Evolutionary conservation across 2,888 invertebrate species (phyloP), one percentile per base, ranked within the genome.

Genomic region (Temnothorax rugatulus): DNA sequence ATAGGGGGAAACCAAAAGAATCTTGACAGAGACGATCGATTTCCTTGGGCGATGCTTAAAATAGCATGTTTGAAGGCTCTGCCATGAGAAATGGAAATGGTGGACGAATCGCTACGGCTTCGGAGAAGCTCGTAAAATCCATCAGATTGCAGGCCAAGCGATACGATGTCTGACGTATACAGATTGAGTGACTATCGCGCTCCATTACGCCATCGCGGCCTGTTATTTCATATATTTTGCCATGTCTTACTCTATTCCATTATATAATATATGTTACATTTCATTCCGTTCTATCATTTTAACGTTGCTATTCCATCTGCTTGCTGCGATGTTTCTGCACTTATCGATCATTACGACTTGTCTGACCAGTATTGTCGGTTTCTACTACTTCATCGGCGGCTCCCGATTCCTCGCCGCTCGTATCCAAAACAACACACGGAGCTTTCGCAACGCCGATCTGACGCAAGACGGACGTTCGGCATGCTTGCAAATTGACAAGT

Each of bases 21-120:
- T 47, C 68, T 44, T 81, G 81, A 84, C 57, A 57, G 81, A 57
- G 81, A 73, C 66, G 81, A 61, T 76, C 64, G 57, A 50, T 64
- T 64, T 66, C 34, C n/a, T 29, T 18, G 50, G 64, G 15, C 21
- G 52, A 77, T 66, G 25, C 38, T 66, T 77, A 66, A 68, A 77
- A 77, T 54, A 54, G 38, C 13, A 18, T 7, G 21, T 18, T 25
- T 29, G 29, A 25, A 4, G 18, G n/a, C 41, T 38, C 4, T n/a
- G 29, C 15, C 15, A 9, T 44, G 77, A 68, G 44, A 66, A 66
- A 77, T 77, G 52, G 38, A 66, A 52, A 52, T 76, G 25, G 25
- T 15, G 13, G n/a, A 41, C 50, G 69, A 68, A 68, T 68, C 47
- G 25, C 21, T 50, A 63, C 68, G 47, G 66, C 52, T 52, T 52